Percentiles rank a stretch among this genome's conserved stretches.
Conservation (phyloP, 2,888 invertebrate genomes). For the Aelia acuminata region DNA sequence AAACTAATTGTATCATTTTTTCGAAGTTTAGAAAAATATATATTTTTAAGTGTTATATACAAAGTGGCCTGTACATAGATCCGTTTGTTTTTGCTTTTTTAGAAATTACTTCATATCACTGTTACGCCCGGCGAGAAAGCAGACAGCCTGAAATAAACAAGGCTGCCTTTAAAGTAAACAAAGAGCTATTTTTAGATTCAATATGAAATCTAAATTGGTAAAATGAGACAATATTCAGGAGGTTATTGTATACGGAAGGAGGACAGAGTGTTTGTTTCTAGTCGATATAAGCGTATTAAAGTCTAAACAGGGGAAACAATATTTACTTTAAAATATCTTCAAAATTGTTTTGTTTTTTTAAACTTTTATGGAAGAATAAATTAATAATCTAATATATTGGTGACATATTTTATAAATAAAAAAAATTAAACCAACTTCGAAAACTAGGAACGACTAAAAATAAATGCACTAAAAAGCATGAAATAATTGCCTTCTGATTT, state of each 20-base stretch:
- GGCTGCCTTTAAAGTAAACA: background rate
- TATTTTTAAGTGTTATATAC: too few relatives aligned
- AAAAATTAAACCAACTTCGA: too few relatives aligned
- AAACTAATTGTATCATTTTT: too few relatives aligned
- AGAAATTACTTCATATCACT: background rate
- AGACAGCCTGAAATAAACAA: background rate
- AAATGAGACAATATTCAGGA: background rate
- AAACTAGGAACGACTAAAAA: too few relatives aligned
- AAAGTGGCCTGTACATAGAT: background rate
- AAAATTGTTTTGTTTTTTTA: background rate
- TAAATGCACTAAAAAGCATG: too few relatives aligned
- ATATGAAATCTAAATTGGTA: background rate
- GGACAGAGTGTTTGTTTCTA: background rate
- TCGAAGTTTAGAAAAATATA: too few relatives aligned
- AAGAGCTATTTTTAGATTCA: background rate
- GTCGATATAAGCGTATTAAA: background rate
- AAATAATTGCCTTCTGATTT: too few relatives aligned
- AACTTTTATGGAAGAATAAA: too few relatives aligned
- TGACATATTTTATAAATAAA: too few relatives aligned
- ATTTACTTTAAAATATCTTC: background rate
- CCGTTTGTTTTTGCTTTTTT: background rate
- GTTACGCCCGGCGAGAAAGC: background rate
- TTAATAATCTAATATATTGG: too few relatives aligned
- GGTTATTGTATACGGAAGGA: background rate
- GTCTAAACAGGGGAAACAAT: background rate